Base-by-base conservation (phyloP, 2,113 vertebrate genomes). In the Patagioenas fasciata region DNA sequence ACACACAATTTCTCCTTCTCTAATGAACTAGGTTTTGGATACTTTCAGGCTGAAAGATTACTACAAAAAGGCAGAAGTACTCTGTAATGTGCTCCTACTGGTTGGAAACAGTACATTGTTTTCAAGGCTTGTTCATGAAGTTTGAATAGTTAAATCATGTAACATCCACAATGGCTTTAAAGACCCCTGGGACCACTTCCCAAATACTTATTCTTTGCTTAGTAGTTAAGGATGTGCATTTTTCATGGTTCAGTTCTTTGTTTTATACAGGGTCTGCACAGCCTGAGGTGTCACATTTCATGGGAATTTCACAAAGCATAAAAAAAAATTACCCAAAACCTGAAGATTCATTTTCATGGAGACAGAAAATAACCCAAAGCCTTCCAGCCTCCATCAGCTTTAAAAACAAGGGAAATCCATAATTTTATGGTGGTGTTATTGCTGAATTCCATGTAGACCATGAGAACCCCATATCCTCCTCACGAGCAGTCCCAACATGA, bases 371-470 rank as follows among this genome's bases (percentile, higher is more conserved):
- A 93, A 89, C n/a, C 9, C 77, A 66, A 93, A 93, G 60, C 36
- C 26, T 86, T 44, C 36, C 67, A 94, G 92, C 25, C 25, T 69
- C 66, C 56, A 60, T 94, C 92, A 91, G 85, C 60, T 95, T 94
- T 82, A 83, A 95, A 90, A 95, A 93, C 71, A 92, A 81, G 85
- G 85, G 69, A 95, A 97, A 97, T 95, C 83, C 92, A 69, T 91
- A 96, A 96, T 97, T 95, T 92, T 91, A 90, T 81, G 77, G 56
- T 78, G 58, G 28, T 92, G 72, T 93, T 91, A 94, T 85, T 95
- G 51, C 74, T 88, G 74, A 95, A 96, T 91, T 95, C 91, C 93
- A 80, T 18, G 36, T 70, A 77, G 95, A 91, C 56, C 48, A 78
- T 57, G 29, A 91, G 80, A 95, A 91, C 14, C 29, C 51, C 42